These are phyloP conservation scores for Petromus typicus DNA, from an alignment of 2,113 vertebrate genomes.

Conservation along the genomic window DNA sequence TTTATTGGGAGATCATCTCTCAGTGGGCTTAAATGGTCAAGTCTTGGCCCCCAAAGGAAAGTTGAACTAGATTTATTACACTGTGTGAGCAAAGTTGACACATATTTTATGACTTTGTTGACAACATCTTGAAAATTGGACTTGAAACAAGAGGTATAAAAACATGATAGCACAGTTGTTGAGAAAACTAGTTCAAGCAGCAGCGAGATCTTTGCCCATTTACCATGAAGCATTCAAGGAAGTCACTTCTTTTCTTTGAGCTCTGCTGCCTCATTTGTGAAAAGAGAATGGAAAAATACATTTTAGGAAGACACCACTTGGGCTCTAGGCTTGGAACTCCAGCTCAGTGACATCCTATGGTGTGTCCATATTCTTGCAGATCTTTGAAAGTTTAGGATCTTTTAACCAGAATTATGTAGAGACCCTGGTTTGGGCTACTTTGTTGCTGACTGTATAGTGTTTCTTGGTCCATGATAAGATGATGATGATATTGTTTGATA, in stretches of 20 bases:
- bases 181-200: background rate
- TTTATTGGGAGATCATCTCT: background rate
- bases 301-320: background rate
- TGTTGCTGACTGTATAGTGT: background rate
- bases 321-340: background rate
- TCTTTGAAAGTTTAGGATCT: background rate
- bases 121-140: background rate
- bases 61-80: constrained; percentile 28
- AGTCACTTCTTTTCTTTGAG: background rate
- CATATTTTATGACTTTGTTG: background rate
- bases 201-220: background rate
- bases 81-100: background rate
- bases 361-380: background rate
- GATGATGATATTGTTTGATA: background rate
- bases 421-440: background rate
- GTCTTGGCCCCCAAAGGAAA: background rate
- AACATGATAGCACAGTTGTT: background rate
- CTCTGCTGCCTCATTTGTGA: background rate
- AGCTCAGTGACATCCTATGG: background rate
- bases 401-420: background rate
- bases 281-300: background rate
- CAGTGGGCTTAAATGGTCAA: background rate
- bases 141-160: background rate
- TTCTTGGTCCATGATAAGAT: background rate
- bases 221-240: background rate